phyloP scores from a whole-genome alignment of 1,140 invertebrate species.

The Pogonognathellus flavescens region DNA sequence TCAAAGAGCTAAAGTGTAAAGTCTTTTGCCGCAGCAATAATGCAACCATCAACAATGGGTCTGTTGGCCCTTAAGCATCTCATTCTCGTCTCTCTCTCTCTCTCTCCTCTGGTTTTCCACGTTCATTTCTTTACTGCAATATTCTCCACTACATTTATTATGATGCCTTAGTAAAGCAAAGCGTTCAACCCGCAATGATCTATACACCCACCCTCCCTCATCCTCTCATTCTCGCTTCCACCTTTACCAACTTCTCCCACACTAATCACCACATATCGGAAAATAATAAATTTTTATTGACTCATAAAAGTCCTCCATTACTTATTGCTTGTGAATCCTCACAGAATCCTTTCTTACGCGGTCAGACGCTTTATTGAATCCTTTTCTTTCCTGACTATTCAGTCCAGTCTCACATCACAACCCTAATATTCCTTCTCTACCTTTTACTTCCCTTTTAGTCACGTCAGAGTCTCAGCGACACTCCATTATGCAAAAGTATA shows the following conservation, averaged over 20 bases:
- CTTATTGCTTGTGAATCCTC: slow-evolving; percentile 35
- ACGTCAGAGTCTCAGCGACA: too few species aligned
- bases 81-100: slow-evolving; percentile 6
- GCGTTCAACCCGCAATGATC: neutral
- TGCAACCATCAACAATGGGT: slow-evolving; percentile 46
- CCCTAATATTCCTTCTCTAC: neutral
- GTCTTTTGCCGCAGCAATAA: slow-evolving; percentile 16
- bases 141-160: neutral
- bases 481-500: too few species aligned
- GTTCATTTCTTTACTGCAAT: slow-evolving; percentile 19
- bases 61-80: slow-evolving; percentile 37
- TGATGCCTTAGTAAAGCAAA: neutral
- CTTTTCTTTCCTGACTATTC: neutral
- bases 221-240: slow-evolving; percentile 58
- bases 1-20: neutral
- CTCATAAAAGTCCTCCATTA: slow-evolving; percentile 55
- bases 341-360: neutral
- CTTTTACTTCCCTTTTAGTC: neutral
- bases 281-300: slow-evolving; percentile 65
- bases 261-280: slow-evolving; percentile 63
- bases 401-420: too few species aligned
- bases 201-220: slow-evolving; percentile 3
- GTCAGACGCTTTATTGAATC: neutral
- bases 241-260: slow-evolving; percentile 57
- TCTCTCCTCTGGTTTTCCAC: slow-evolving; percentile 4